Conservation (phyloP, 2,888 invertebrate species). For the Deilephila elpenor region DNA sequence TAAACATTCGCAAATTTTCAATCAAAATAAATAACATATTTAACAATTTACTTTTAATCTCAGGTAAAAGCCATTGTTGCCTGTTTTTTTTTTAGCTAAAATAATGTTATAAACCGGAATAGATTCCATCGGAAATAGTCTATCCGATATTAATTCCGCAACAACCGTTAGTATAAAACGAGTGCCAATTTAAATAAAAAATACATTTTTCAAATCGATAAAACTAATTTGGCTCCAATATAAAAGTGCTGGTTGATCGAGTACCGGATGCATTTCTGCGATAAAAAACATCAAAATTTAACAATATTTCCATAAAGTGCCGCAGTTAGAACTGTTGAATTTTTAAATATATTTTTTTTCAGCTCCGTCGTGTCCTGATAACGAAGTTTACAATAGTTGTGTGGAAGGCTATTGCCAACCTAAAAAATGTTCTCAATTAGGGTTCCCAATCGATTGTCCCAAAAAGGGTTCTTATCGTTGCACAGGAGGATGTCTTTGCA, state of each 20-base stretch:
- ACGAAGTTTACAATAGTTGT: conserved; percentile 11
- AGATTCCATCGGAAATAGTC: conserved; percentile 34
- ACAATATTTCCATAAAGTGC: neutral
- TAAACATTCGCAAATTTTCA: too few relatives aligned
- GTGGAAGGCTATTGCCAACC: neutral
- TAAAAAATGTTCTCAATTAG: neutral
- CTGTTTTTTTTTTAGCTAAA: neutral
- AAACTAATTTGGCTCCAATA: conserved; percentile 21
- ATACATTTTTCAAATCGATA: conserved; percentile 17
- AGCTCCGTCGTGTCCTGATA: neutral
- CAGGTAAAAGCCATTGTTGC: too few relatives aligned
- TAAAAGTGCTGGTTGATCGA: conserved; percentile 12
- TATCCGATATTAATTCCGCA: conserved; percentile 14
- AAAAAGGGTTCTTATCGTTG: neutral
- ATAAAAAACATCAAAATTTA: conserved; percentile 11
- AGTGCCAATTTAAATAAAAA: conserved; percentile 12
- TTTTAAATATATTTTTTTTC: neutral
- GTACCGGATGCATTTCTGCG: conserved; percentile 8
- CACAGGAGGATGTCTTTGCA: conserved; percentile 40
- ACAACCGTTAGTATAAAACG: conserved; percentile 9
- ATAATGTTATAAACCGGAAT: neutral
- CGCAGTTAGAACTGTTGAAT: neutral
- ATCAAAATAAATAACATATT: too few relatives aligned
- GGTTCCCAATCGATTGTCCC: neutral
- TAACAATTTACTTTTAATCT: too few relatives aligned